Evolutionary conservation across 2,888 invertebrate genomes (phyloP).

Genomic region (Amblyjoppa proteus): DNA sequence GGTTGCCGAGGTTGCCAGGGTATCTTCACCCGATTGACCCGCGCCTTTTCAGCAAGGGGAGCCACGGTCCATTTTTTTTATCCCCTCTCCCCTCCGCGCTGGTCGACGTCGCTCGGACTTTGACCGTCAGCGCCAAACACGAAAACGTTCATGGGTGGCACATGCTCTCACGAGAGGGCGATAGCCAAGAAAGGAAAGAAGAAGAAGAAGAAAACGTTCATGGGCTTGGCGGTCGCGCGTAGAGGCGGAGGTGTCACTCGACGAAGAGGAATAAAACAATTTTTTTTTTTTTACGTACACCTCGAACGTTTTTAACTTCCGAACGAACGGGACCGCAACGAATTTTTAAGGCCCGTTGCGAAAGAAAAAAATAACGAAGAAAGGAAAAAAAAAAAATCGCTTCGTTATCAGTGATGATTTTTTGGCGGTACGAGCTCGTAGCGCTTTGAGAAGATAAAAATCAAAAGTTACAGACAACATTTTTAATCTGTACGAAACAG

Average conservation of each 20-base stretch:
- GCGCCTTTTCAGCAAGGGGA: too few relatives aligned
- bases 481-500: not conserved
- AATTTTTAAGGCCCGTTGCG: not conserved
- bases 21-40: not conserved
- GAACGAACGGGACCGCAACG: not conserved
- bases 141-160: conserved; percentile 4
- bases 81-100: not conserved
- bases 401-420: conserved; percentile 43
- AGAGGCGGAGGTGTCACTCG: not conserved
- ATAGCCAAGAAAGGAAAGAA: too few relatives aligned
- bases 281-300: not conserved
- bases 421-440: conserved; percentile 26
- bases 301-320: not conserved
- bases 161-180: too few relatives aligned
- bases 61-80: not conserved
- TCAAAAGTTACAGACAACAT: conserved; percentile 34
- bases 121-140: conserved; percentile 48
- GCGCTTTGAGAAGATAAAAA: conserved; percentile 24
- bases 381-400: not conserved
- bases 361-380: not conserved
- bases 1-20: too few relatives aligned
- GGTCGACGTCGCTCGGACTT: conserved; percentile 23
- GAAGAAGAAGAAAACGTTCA: not conserved
- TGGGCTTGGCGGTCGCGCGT: not conserved
- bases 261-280: conserved; percentile 6